Evolutionary conservation across 2,797 vertebrate genomes (phyloP), one percentile per base, ranked within the genome.

Genomic region (Catharus ustulatus): DNA sequence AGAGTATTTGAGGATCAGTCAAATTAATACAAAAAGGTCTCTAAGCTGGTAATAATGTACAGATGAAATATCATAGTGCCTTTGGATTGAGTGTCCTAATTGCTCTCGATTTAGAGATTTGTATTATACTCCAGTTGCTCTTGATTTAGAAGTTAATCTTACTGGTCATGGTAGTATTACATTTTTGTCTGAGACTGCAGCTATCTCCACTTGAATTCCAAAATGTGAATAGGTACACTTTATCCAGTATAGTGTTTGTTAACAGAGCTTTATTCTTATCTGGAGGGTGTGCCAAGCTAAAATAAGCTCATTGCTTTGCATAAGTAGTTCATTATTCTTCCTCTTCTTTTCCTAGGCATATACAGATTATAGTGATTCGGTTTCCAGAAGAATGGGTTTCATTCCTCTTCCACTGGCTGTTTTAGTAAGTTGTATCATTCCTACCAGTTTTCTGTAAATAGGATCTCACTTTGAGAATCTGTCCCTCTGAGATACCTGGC

Each of bases 381-480:
- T 99, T 93, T 99, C 99, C 62, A 98, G 99, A 91, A 98, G 99
- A 97, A 99, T 99, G 99, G 99, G 99, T 46, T 99, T 99, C 95
- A 99, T 99, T 97, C 99, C 99, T 81, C 98, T 99, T 96, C 99
- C 99, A 11, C 93, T 99, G 63, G 99, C 99, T 95, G 99, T 99
- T 93, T 96, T 99, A 97, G 99, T 99, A 98, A 99, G 98, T 98
- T 38, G 5, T 54, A 7, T 57, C 18, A 81, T 90, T 93, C 20
- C 43, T 79, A 17, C n/a, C 45, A 20, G 91, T 75, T 91, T 85
- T 76, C n/a, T 87, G 54, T 78, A 58, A 84, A 1, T 89, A 61
- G 76, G 38, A 40, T 84, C 43, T 81, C 40, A 40, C 45, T 66
- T 52, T 42, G 46, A 83, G 24, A 64, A 32, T 62, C 11, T 46